A percentile compares a stretch with the other conserved stretches of the same genome.
phyloP scores from a whole-genome alignment of 2,113 vertebrate genomes.

The Apus apus region DNA sequence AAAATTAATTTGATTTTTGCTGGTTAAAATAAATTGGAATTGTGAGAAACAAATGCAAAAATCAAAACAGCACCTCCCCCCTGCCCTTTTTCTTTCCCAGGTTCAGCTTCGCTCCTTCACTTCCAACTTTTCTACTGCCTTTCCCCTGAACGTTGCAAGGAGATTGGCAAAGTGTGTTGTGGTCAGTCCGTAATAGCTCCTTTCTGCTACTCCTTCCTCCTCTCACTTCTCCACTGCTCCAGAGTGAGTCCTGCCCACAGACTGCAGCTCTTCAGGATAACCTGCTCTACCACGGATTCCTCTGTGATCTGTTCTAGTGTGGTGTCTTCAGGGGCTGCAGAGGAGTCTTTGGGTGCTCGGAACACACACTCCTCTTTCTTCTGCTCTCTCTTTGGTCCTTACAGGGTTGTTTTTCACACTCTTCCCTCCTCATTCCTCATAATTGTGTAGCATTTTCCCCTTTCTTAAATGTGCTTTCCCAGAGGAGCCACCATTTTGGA shows the following conservation, averaged over 20 bases:
- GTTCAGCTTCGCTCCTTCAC: neutral
- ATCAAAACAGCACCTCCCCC: neutral
- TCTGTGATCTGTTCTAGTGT: rapidly evolving
- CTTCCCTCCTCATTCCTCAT: neutral
- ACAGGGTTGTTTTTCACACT: neutral
- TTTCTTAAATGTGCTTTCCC: neutral
- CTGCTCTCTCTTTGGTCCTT: neutral
- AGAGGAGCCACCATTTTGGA: neutral
- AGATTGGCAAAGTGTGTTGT: neutral
- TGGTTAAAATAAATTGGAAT: neutral
- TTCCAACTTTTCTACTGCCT: neutral
- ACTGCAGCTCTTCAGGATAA: neutral
- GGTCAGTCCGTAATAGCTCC: neutral
- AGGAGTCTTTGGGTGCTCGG: neutral
- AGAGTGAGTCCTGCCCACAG: neutral
- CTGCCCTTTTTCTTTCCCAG: neutral
- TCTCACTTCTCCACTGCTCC: neutral
- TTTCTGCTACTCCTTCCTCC: neutral
- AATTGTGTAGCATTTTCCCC: neutral
- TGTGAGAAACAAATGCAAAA: neutral
- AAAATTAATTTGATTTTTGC: neutral
- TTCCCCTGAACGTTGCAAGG: rapidly evolving
- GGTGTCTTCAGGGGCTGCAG: neutral
- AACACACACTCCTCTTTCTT: rapidly evolving
- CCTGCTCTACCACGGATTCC: neutral